These are phyloP conservation scores for Macaria liturata DNA, from an alignment of 2,888 invertebrate genomes.

Conservation along the genomic window DNA sequence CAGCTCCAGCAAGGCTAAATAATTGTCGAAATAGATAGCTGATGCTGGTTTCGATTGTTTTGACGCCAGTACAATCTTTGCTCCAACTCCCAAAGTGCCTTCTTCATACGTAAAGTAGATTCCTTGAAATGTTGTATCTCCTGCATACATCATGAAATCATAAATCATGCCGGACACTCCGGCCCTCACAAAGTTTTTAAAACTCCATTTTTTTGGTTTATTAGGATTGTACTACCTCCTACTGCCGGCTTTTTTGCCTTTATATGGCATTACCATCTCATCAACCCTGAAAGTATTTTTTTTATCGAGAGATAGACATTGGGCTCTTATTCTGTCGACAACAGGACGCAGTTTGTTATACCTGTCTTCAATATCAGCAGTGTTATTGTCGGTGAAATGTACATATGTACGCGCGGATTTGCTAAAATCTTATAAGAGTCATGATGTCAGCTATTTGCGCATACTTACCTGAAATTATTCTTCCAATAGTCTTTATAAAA, in stretches of 20 bases:
- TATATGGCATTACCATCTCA: constrained; percentile 17
- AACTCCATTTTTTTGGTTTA: constrained; percentile 25
- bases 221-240: constrained; percentile 7
- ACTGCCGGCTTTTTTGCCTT: constrained; percentile 14
- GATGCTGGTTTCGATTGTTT: constrained; percentile 8
- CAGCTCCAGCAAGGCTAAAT: too few relatives aligned
- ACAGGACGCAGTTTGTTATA: constrained; percentile 18
- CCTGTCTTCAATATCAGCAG: too few relatives aligned
- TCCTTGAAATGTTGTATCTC: constrained; percentile 17
- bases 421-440: constrained; percentile 1
- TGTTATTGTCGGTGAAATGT: constrained; percentile 18
- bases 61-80: constrained; percentile 37
- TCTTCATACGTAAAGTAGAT: constrained; percentile 6
- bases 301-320: background rate
- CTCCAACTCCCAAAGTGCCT: constrained; percentile 32
- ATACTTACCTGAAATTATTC: constrained; percentile 14
- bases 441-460: constrained; percentile 17
- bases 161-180: constrained; percentile 26
- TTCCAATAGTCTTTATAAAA: constrained; percentile 22
- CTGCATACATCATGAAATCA: constrained; percentile 25
- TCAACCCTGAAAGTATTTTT: background rate
- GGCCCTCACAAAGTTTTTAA: constrained; percentile 21
- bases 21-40: constrained; percentile 1
- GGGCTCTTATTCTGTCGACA: constrained; percentile 11
- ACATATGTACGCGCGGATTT: constrained; percentile 16